These are phyloP conservation scores for Chymomyza costata DNA, from an alignment of 1,140 invertebrate genomes.

Conservation along the genomic window DNA sequence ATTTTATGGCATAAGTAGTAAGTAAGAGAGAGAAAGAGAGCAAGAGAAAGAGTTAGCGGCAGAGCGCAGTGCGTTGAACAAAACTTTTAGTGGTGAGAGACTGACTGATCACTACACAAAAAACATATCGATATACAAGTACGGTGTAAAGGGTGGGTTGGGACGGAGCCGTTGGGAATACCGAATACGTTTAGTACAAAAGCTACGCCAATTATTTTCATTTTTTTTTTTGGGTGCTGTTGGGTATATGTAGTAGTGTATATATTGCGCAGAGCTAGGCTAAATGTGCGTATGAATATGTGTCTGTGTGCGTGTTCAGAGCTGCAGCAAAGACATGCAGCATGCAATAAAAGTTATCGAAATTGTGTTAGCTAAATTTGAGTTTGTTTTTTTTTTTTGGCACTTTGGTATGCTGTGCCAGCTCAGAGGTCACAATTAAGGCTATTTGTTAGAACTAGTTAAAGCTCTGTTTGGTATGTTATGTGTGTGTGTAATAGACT, in stretches of 20 bases:
- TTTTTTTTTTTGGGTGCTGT: constrained; percentile 11
- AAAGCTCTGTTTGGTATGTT: constrained; percentile 6
- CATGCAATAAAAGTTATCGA: constrained; percentile 41
- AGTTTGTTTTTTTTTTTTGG: constrained; percentile 13
- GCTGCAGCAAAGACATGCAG: constrained; percentile 36
- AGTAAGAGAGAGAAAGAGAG: constrained; percentile 22
- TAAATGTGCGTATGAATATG: constrained; percentile 12
- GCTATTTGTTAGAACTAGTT: no score
- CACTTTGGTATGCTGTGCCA: not conserved
- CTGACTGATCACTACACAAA: no score
- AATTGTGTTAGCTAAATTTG: constrained; percentile 15
- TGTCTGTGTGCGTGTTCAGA: constrained; percentile 21
- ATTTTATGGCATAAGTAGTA: constrained; percentile 46
- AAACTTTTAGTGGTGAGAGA: constrained; percentile 12
- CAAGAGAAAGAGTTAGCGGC: constrained; percentile 3
- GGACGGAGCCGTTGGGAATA: not conserved
- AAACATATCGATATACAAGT: no score
- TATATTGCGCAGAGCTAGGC: no score
- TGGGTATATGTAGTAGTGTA: not conserved
- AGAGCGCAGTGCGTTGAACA: constrained; percentile 1
- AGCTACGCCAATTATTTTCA: not conserved
- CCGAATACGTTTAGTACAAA: not conserved
- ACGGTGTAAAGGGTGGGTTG: not conserved
- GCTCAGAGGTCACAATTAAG: no score
- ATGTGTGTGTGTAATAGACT: constrained; percentile 6